A percentile compares a stretch with the other conserved stretches of the same genome.
Evolutionary conservation across 1,140 invertebrate species (phyloP).

Genomic region (Drosophila trapezifrons): DNA sequence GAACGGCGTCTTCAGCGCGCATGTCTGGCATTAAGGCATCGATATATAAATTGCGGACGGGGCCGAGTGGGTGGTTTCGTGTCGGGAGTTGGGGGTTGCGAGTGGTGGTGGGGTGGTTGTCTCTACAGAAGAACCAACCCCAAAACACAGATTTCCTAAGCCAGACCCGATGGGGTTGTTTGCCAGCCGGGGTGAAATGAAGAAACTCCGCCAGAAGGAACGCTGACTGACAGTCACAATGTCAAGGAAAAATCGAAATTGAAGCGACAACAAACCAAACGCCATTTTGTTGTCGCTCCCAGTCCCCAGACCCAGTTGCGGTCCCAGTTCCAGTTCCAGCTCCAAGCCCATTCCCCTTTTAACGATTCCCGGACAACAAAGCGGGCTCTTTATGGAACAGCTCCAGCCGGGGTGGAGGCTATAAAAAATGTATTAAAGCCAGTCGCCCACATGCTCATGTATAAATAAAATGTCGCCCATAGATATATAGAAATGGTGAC

Average conservation of each 20-base stretch:
- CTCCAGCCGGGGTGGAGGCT: slow-evolving; percentile 17
- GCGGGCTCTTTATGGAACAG: slow-evolving; percentile 57
- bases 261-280: slow-evolving; percentile 53
- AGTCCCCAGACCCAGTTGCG: slow-evolving; percentile 22
- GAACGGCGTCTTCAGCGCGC: slow-evolving; percentile 64
- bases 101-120: slow-evolving; percentile 38
- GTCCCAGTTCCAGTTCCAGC: neutral
- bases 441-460: slow-evolving; percentile 36
- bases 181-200: slow-evolving; percentile 63
- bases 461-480: slow-evolving; percentile 43
- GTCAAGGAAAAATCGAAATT: slow-evolving; percentile 75
- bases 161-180: slow-evolving; percentile 67
- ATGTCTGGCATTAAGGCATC: slow-evolving; percentile 66
- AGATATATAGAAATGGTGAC: slow-evolving; percentile 61
- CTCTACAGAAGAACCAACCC: slow-evolving; percentile 63
- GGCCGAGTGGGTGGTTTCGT: slow-evolving; percentile 13
- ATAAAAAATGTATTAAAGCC: slow-evolving; percentile 72
- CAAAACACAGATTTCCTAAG: slow-evolving; percentile 78
- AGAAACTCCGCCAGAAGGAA: slow-evolving; percentile 59
- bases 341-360: neutral
- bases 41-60: slow-evolving; percentile 61
- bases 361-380: slow-evolving; percentile 55
- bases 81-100: slow-evolving; percentile 14
- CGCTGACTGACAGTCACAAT: slow-evolving; percentile 64
- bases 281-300: slow-evolving; percentile 63